Base-by-base conservation (phyloP, 2,888 invertebrate genomes). In the Amphipyra tragopoginis region DNA sequence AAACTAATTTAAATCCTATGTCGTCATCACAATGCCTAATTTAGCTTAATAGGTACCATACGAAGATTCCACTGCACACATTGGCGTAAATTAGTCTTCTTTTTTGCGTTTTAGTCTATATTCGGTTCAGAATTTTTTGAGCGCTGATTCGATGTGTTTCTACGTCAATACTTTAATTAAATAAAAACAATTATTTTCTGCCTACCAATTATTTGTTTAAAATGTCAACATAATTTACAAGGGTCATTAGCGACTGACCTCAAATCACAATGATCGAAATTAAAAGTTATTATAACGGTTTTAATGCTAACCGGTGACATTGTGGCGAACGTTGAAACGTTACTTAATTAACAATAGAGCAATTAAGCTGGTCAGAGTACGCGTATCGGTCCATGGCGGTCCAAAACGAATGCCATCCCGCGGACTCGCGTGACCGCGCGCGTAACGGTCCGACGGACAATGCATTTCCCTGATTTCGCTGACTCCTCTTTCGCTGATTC, bases 311-410 rank as follows among this genome's bases (percentile, higher is more conserved):
- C 88, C 86, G 86, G 86, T 85, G 86, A 87, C 85, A 86, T 85
- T 89, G 90, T 78, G 89, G 90, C 85, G 79, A 82, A 89, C 84
- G 88, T 85, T 91, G 91, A 91, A 93, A 92, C 90, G 93, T 93
- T 90, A 90, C 90, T 90, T 92, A 94, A 94, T 93, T 93, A 94
- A 94, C 94, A 94, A 94, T 94, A 92, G 93, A 91, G 91, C 93
- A 94, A 94, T 94, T 94, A 94, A 93, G 90, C 90, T 90, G 85
- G 83, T 86, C 83, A 84, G 85, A 81, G 84, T 84, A 83, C 87
- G 90, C 88, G 88, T 87, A 84, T 85, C 82, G 85, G 80, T 75
- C 85, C 88, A 88, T 29, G 84, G 85, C 83, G 85, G 80, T 75
- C 85, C 88, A 88, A 93, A 91, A 92, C 89, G 90, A 90, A 90